Conservation (phyloP, 2,113 vertebrate species). For the Halcyon senegalensis region DNA sequence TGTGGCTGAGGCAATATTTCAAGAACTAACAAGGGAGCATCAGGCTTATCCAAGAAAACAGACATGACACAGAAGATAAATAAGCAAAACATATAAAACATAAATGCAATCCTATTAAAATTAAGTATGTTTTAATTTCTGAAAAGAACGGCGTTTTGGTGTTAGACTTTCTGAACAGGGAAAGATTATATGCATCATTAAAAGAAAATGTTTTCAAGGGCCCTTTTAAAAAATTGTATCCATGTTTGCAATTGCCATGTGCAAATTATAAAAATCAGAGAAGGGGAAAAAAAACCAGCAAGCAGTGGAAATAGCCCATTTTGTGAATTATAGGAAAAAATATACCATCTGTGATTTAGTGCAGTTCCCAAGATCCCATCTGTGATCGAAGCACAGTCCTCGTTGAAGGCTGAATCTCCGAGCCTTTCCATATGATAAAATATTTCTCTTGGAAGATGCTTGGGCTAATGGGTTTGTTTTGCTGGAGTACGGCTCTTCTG, state of each 20-base stretch:
- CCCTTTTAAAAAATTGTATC: constrained; percentile 13
- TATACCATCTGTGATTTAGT: constrained; percentile 82
- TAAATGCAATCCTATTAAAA: constrained; percentile 74
- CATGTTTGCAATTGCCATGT: constrained; percentile 68
- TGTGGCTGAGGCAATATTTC: constrained; percentile 72
- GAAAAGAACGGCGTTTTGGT: constrained; percentile 65
- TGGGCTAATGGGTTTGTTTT: constrained; percentile 36
- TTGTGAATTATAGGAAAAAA: constrained; percentile 76
- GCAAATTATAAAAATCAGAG: constrained; percentile 73
- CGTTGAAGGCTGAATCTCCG: constrained; percentile 38
- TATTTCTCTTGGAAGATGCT: constrained; percentile 51
- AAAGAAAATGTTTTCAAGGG: constrained; percentile 67
- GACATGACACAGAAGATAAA: constrained; percentile 64
- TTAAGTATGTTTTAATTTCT: constrained; percentile 69
- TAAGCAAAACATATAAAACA: constrained; percentile 65
- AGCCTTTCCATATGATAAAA: constrained; percentile 41
- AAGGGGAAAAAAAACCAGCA: constrained; percentile 6
- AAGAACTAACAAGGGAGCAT: constrained; percentile 73
- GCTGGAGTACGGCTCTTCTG: constrained; percentile 14
- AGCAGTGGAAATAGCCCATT: constrained; percentile 71
- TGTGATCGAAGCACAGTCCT: constrained; percentile 57
- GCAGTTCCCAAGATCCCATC: constrained; percentile 73
- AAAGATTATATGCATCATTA: constrained; percentile 68
- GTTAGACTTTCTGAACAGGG: constrained; percentile 50
- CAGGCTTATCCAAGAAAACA: constrained; percentile 53